phyloP scores from a whole-genome alignment of 2,113 vertebrate genomes.

The Marcusenius ussheri region DNA sequence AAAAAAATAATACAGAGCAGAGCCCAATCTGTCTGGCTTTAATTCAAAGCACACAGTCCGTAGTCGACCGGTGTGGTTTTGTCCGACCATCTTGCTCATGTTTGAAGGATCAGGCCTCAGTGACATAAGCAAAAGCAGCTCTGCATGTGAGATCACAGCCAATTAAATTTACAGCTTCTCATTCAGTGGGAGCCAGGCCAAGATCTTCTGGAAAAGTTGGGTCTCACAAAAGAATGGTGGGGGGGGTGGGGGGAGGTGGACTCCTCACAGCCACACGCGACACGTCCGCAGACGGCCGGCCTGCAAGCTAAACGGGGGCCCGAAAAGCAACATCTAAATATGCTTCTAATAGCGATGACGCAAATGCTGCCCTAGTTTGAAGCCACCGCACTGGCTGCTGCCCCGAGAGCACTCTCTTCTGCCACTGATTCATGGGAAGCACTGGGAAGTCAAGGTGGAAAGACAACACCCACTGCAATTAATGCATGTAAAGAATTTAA shows the following conservation, averaged over 20 bases:
- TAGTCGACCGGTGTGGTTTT: conserved; percentile 9
- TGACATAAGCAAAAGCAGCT: conserved; percentile 39
- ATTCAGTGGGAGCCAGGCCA: conserved; percentile 25
- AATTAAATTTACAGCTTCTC: conserved; percentile 39
- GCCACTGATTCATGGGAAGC: neutral
- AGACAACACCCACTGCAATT: neutral
- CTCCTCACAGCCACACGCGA: neutral
- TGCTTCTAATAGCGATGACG: neutral
- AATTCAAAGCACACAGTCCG: conserved; percentile 36
- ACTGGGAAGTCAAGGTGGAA: conserved; percentile 5
- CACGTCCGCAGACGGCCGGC: neutral
- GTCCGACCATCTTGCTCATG: conserved; percentile 39
- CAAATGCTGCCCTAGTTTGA: neutral
- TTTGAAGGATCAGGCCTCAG: conserved; percentile 39
- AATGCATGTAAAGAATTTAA: neutral
- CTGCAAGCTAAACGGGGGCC: neutral
- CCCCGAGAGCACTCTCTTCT: neutral
- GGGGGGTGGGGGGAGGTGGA: neutral
- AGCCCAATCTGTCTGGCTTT: conserved; percentile 37
- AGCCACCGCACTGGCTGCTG: neutral
- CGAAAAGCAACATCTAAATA: neutral
- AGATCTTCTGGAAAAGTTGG: conserved; percentile 31
- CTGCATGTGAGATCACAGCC: conserved; percentile 47
- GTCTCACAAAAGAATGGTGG: conserved; percentile 19
- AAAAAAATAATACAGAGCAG: conserved; percentile 22